Base-by-base conservation (phyloP, 2,113 vertebrate genomes). In the Erpornis zantholeuca region DNA sequence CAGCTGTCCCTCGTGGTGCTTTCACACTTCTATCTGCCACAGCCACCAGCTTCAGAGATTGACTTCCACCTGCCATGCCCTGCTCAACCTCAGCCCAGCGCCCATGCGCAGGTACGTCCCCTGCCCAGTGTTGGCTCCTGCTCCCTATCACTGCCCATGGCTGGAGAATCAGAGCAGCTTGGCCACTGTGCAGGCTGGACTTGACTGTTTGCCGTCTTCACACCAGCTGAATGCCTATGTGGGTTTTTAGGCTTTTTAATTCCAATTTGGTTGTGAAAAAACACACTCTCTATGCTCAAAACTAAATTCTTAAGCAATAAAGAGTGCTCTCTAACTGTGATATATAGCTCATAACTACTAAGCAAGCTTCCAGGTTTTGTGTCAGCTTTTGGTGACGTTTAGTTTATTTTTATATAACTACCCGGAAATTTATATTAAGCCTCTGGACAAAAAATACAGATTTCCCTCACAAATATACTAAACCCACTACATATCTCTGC, bases 31-130 rank as follows among this genome's bases (percentile, higher is more conserved):
- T 29, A 7, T 31, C 33, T 54, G 28, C 53, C 0, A 0, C 0
- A 7, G 25, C 10, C 64, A 69, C 36, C 19, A 57, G 22, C 18
- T 91, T 86, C 60, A 54, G 52, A 27, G 1, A 4, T 19, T 6
- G 2, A 25, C 11, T 87, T 50, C 1, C 4, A 6, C 33, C 60
- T 50, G 10, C n/a, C 0, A 0, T 61, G 20, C 21, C 25, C 53
- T 35, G 23, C 59, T 81, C 3, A 84, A 25, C 28, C 19, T 68
- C 53, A 63, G n/a, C 28, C 18, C 17, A 44, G 60, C 2, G 6
- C 20, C 4, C 42, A 22, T 12, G 15, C 24, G 29, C 21, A 66
- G 18, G 15, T 0, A 2, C 7, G 11, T 45, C 1, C 0, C 16
- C 59, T 57, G 25, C 31, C 25, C 56, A 22, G 27, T 52, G 14